Evolutionary conservation across 2,888 invertebrate species (phyloP).

Genomic region (Drosophila falleni): DNA sequence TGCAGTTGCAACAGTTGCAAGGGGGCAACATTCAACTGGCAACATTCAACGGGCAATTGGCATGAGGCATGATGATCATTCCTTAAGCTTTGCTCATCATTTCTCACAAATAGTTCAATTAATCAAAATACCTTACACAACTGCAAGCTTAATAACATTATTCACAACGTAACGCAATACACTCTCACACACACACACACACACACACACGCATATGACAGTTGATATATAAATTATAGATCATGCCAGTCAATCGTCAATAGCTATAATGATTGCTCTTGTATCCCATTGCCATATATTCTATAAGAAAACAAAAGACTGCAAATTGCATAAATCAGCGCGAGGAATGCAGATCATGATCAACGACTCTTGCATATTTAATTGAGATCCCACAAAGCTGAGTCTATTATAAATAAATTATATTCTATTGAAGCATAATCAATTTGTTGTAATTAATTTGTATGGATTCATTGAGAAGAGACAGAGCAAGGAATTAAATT

Average conservation of each 20-base stretch:
- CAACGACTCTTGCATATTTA: conserved; percentile 39
- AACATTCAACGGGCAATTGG: conserved; percentile 54
- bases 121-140: conserved; percentile 70
- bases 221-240: conserved; percentile 76
- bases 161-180: conserved; percentile 39
- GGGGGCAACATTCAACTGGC: conserved; percentile 23
- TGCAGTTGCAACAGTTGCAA: conserved; percentile 21
- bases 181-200: neutral
- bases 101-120: conserved; percentile 76
- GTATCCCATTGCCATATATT: conserved; percentile 2
- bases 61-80: conserved; percentile 49
- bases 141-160: conserved; percentile 76
- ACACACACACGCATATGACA: conserved; percentile 24
- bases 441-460: conserved; percentile 8
- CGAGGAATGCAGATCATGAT: conserved; percentile 56
- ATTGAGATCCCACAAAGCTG: conserved; percentile 16
- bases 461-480: conserved; percentile 8
- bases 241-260: conserved; percentile 71
- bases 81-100: conserved; percentile 61
- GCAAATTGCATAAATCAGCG: conserved; percentile 54
- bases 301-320: conserved; percentile 47
- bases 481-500: neutral
- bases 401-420: conserved; percentile 8
- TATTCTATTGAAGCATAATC: conserved; percentile 9
- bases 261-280: conserved; percentile 53